Evolutionary conservation across 2,797 vertebrate genomes (phyloP).

Genomic region (Triplophysa yarkandensis): DNA sequence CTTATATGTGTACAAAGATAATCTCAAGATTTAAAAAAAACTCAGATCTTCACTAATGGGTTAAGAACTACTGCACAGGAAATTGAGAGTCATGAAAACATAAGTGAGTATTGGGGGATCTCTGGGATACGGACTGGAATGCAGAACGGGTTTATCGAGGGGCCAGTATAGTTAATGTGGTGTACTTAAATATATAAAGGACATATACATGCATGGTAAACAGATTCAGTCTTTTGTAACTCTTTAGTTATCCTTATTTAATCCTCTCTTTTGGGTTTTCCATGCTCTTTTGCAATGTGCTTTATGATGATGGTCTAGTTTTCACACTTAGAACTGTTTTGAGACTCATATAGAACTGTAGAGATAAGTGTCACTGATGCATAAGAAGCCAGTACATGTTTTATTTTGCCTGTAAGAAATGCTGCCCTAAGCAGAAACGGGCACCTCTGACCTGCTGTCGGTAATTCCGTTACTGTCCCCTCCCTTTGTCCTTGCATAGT

Average conservation of each 20-base stretch:
- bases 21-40: not conserved
- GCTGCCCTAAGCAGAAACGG: not conserved
- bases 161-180: not conserved
- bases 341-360: too few relatives aligned
- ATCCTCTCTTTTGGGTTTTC: too few relatives aligned
- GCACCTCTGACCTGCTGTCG: not conserved
- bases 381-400: too few relatives aligned
- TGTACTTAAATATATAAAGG: not conserved
- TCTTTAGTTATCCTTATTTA: too few relatives aligned
- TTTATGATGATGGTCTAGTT: too few relatives aligned
- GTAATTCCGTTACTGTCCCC: not conserved
- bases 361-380: too few relatives aligned
- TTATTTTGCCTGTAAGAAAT: not conserved
- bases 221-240: too few relatives aligned
- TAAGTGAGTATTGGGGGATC: not conserved
- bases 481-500: conserved; percentile 23
- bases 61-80: not conserved
- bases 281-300: too few relatives aligned
- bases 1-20: not conserved
- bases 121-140: conserved; percentile 11
- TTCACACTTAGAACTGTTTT: too few relatives aligned
- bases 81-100: not conserved
- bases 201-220: too few relatives aligned
- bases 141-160: not conserved
- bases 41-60: too few relatives aligned